These are phyloP conservation scores for Melanogrammus aeglefinus DNA, from an alignment of 2,797 vertebrate species.

Conservation along the genomic window DNA sequence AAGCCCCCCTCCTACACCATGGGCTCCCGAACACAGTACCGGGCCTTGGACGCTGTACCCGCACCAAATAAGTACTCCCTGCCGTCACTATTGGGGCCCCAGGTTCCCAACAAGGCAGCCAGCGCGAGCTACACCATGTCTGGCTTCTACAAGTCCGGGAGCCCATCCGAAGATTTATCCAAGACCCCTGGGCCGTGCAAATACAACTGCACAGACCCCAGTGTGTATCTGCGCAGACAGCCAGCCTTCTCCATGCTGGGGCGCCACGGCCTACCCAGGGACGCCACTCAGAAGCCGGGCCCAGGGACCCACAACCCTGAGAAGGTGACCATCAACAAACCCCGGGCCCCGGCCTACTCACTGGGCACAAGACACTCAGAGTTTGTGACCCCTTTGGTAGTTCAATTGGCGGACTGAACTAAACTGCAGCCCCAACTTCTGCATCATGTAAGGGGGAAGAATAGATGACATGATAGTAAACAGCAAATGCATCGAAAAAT, in stretches of 20 bases:
- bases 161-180: conserved; percentile 74
- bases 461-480: conserved; percentile 46
- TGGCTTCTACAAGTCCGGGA: conserved; percentile 56
- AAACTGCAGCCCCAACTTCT: background rate
- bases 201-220: conserved; percentile 79
- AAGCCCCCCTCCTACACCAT: conserved; percentile 81
- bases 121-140: conserved; percentile 79
- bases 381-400: conserved; percentile 70
- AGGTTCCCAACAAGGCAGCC: conserved; percentile 73
- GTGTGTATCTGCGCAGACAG: conserved; percentile 70
- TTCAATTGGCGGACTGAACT: conserved; percentile 62
- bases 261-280: conserved; percentile 58
- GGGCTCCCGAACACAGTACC: conserved; percentile 72
- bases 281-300: conserved; percentile 67
- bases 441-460: background rate
- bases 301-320: conserved; percentile 83
- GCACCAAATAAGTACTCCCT: conserved; percentile 83
- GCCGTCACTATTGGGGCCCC: conserved; percentile 79
- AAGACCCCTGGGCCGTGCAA: conserved; percentile 79
- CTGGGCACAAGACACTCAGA: conserved; percentile 81
- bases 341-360: conserved; percentile 77
- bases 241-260: conserved; percentile 84
- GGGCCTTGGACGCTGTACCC: conserved; percentile 66
- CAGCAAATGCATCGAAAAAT: conserved; percentile 31
- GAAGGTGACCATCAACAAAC: conserved; percentile 73